Base-by-base conservation (phyloP, 2,113 vertebrate genomes). In the Peromyscus polionotus region DNA sequence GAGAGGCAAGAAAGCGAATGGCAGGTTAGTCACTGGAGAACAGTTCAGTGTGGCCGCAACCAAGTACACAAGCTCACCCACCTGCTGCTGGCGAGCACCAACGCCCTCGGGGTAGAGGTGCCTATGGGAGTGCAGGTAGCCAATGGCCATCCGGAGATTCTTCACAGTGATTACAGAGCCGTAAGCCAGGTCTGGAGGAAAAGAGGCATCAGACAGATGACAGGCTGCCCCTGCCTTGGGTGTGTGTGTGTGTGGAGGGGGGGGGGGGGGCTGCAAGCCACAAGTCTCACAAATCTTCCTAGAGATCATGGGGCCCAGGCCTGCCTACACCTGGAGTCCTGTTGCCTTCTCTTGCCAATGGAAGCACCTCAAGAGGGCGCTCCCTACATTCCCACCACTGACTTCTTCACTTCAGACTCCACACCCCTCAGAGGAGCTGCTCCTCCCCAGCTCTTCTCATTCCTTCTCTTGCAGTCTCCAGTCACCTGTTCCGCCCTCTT, bases 61-160 rank as follows among this genome's bases (percentile, higher is more conserved):
- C 19, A 3, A 6, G 14, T 0, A 4, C 36, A 19, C 6, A 11
- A 61, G 45, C 28, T 96, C 72, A 96, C 98, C 96, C 45, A 99
- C 99, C 99, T 99, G 99, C 97, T 99, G 99, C 97, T 99, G 99
- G 39, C 97, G 99, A 19, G 99, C 99, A 1, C 99, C 99, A 0
- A 99, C 57, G 0, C 99, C 99, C 96, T 99, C 99, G 0, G 99
- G 99, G 96, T 99, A 99, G n/a, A 99, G 98, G 95, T 99, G 99
- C 99, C 99, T 99, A 94, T 99, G 99, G 10, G 99, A 99, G 97
- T 99, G 99, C 92, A 99, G 99, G 97, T 99, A 99, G 59, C 99
- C 99, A 20, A 99, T 99, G 33, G 99, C 99, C 97, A 99, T 99
- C 36, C 99, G 99, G 86, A 99, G 98, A 97, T 99, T 99, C 98